Conservation (phyloP, 2,113 vertebrate genomes). For the Melanostigma gelatinosum region DNA sequence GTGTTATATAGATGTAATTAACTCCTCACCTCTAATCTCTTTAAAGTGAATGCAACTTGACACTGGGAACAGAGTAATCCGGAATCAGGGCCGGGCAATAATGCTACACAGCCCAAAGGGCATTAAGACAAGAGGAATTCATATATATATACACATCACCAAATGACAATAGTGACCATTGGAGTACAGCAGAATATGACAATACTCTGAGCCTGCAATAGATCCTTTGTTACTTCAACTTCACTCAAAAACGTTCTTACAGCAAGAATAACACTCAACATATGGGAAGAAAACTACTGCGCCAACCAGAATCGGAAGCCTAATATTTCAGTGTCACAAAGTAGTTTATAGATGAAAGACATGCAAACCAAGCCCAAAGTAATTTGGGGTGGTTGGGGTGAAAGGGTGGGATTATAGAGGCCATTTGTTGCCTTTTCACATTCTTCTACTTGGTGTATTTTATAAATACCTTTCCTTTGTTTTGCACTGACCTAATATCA, state of each 20-base stretch:
- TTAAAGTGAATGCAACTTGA: slow-evolving; percentile 36
- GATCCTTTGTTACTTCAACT: background rate
- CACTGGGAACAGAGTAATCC: slow-evolving; percentile 40
- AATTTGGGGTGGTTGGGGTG: too few relatives aligned
- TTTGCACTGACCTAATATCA: background rate
- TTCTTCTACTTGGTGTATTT: background rate
- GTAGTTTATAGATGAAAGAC: background rate
- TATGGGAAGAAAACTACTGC: background rate
- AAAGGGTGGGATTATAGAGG: background rate
- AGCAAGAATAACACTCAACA: background rate
- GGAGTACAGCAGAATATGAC: background rate
- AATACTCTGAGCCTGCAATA: background rate
- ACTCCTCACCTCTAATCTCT: background rate
- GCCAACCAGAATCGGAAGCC: background rate
- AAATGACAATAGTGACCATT: background rate
- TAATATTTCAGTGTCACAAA: background rate
- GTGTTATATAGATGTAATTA: slow-evolving; percentile 1
- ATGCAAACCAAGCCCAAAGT: too few relatives aligned
- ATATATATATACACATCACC: background rate
- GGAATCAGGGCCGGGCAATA: slow-evolving; percentile 20
- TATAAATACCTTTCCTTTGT: background rate
- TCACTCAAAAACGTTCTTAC: background rate
- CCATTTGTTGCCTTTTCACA: background rate
- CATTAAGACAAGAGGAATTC: background rate
- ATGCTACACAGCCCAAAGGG: background rate